These are phyloP conservation scores for Cebus imitator DNA, from an alignment of 2,113 vertebrate genomes.

Conservation along the genomic window DNA sequence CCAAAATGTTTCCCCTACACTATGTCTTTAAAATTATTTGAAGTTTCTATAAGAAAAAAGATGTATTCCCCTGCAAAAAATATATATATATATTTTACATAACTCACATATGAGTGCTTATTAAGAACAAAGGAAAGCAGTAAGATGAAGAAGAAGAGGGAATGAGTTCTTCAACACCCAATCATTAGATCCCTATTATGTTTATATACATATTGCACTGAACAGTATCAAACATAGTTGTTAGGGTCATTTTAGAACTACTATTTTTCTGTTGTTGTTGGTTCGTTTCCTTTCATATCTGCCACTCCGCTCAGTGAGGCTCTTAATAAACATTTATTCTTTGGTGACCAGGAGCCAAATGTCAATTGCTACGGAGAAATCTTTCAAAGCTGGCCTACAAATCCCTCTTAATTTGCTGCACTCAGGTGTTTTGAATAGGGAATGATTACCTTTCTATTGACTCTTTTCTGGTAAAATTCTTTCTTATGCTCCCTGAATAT, in stretches of 20 bases:
- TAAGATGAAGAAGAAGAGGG: not conserved
- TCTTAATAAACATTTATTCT: not conserved
- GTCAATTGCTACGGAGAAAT: not conserved
- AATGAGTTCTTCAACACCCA: not conserved
- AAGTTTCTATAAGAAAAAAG: not conserved
- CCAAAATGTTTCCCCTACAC: not conserved
- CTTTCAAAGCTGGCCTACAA: not conserved
- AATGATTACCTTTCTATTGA: not conserved
- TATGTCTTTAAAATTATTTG: constrained; percentile 24
- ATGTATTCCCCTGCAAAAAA: not conserved
- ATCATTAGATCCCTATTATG: not conserved
- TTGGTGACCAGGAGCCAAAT: not conserved
- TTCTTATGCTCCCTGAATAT: not conserved
- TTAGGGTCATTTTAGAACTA: not conserved
- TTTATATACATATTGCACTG: not conserved
- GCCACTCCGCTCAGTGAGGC: not conserved
- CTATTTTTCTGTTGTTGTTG: not conserved
- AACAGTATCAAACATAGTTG: not conserved
- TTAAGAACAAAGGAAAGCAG: not conserved
- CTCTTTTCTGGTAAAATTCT: not conserved
- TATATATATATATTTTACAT: not conserved
- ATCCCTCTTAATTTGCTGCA: not conserved
- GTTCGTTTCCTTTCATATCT: not conserved
- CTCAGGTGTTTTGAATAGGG: not conserved
- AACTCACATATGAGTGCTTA: not conserved